phyloP scores from a whole-genome alignment of 2,888 invertebrate genomes.

The Terebella lapidaria region DNA sequence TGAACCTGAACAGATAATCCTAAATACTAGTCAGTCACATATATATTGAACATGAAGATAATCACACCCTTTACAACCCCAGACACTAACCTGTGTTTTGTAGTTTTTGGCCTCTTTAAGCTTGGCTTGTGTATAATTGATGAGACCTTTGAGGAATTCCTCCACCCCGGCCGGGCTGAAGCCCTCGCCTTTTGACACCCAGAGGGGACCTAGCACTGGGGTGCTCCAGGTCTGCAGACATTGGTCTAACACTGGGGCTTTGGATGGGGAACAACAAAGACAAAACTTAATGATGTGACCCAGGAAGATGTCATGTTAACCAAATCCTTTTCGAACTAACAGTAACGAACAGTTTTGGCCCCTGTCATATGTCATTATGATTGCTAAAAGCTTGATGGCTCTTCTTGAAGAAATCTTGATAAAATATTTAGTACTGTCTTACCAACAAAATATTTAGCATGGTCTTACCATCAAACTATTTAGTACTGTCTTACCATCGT shows the following conservation, averaged over 20 bases:
- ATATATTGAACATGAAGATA: too few species aligned
- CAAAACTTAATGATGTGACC: neutral
- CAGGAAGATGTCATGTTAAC: neutral
- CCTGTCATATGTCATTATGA: too few species aligned
- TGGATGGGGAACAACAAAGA: constrained; percentile 5
- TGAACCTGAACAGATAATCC: too few species aligned
- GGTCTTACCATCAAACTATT: too few species aligned
- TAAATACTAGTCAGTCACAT: too few species aligned
- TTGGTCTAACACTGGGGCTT: constrained; percentile 49
- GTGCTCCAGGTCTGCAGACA: constrained; percentile 44
- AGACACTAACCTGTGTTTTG: constrained; percentile 41
- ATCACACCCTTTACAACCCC: too few species aligned
- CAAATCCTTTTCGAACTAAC: too few species aligned
- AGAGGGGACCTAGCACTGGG: constrained; percentile 49
- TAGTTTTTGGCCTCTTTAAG: constrained; percentile 39
- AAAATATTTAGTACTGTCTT: too few species aligned
- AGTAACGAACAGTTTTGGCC: too few species aligned
- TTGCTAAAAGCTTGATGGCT: too few species aligned
- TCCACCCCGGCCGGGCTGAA: constrained; percentile 49
- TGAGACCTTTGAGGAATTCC: constrained; percentile 40
- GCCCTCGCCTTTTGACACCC: constrained; percentile 51
- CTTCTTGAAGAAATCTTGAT: too few species aligned
- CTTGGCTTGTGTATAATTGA: constrained; percentile 33
- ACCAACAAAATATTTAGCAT: too few species aligned
- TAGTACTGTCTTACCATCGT: constrained; percentile 36